Base-by-base conservation (phyloP, 2,797 vertebrate species). In the Lepidocolaptes lacrymiger region DNA sequence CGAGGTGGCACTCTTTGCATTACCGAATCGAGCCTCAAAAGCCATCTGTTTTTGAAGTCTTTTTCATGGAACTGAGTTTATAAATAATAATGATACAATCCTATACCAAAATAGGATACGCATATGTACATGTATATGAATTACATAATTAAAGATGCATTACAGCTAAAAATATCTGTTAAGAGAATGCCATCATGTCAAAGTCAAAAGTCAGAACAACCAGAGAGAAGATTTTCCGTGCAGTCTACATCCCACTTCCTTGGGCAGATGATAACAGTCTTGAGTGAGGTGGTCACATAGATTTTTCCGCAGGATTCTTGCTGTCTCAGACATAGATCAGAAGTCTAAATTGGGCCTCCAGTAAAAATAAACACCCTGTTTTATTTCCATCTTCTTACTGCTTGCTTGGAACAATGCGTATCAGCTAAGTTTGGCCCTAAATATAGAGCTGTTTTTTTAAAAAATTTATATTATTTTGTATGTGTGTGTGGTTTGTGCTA, bases 1-100 rank as follows among this genome's bases (percentile, higher is more conserved):
- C 94, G 71, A 96, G 98, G 83, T 98, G 98, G 97, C 96, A 68
- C 64, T 51, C 58, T 92, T 56, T 54, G 52, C 81, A 43, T 93
- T 92, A 24, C 59, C 12, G 62, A 64, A 16, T 61, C 28, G 9
- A 13, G 62, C 13, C 18, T 12, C 16, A 12, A 37, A 84, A 63
- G 62, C 78, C 56, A 51, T 94, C 89, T 91, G 85, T 2, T 82
- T 69, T 63, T 77, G 14, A 46, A 73, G 49, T 48, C 37, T 46
- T 39, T 72, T 88, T 71, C 39, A 34, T 27, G 49, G 58, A 88
- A 66, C n/a, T 21, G 43, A 81, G 43, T 93, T 92, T 91, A 88
- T 96, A 93, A 96, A 94, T 86, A 93, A 76, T 77, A 82, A 92
- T 89, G 82, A 88, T 95, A 74, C 63, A 85, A 58, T 94, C 48